These are phyloP conservation scores for Orcinus orca DNA, from an alignment of 2,113 vertebrate genomes.

Conservation along the genomic window DNA sequence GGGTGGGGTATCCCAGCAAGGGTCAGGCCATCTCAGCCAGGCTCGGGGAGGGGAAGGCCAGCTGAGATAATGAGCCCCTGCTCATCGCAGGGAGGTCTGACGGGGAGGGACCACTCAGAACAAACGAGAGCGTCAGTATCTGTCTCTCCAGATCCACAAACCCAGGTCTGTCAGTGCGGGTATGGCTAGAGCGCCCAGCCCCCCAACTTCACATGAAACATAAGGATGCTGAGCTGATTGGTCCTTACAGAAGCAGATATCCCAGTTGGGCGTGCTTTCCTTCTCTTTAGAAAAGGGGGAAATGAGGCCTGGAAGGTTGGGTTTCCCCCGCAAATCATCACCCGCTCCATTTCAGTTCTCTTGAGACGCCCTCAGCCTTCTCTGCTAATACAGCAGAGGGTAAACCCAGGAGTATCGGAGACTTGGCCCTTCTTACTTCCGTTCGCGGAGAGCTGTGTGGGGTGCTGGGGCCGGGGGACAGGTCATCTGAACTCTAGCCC, in stretches of 20 bases:
- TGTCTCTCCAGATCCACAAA: background rate
- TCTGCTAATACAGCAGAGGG: background rate
- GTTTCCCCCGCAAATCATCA: background rate
- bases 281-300: background rate
- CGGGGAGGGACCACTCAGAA: background rate
- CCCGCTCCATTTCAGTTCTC: background rate
- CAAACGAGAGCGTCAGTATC: background rate
- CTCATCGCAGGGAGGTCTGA: background rate
- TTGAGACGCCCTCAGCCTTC: background rate
- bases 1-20: background rate
- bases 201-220: accelerated
- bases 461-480: background rate
- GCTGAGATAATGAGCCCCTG: background rate
- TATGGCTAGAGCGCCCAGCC: background rate
- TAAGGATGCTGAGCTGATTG: background rate
- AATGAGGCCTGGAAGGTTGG: background rate
- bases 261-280: background rate
- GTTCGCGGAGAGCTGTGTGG: background rate
- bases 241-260: background rate
- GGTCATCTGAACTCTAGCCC: background rate
- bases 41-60: background rate
- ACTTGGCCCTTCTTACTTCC: background rate
- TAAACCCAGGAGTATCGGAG: background rate
- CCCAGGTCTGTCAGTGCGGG: background rate
- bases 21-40: background rate